These are phyloP conservation scores for Capromys pilorides DNA, from an alignment of 2,797 vertebrate species.

Conservation along the genomic window DNA sequence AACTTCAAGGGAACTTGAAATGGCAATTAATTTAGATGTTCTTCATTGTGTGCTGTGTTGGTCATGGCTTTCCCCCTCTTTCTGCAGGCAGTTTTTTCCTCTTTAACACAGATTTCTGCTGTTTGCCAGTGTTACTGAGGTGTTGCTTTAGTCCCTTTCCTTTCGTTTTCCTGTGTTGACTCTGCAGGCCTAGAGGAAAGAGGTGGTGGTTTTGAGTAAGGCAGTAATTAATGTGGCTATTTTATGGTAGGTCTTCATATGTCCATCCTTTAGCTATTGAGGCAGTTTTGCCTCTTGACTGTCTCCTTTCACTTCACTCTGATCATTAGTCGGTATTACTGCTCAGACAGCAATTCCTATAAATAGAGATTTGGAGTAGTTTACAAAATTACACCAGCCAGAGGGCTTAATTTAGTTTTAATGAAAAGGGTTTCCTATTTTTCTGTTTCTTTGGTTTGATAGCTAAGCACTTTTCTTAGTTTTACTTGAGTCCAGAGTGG, in stretches of 20 bases:
- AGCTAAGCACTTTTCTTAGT: constrained; percentile 58
- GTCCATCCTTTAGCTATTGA: background rate
- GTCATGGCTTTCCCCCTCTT: background rate
- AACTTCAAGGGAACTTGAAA: background rate
- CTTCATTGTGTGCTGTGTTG: background rate
- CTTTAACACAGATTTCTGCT: background rate
- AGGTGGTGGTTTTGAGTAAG: background rate
- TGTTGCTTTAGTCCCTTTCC: constrained; percentile 5
- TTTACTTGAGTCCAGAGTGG: background rate
- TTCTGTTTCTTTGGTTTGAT: constrained; percentile 58
- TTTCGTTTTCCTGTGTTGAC: background rate
- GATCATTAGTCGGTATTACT: constrained; percentile 62
- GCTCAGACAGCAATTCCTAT: constrained; percentile 69
- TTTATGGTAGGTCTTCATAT: constrained; percentile 20
- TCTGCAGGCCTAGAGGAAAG: background rate
- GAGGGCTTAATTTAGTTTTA: constrained; percentile 70
- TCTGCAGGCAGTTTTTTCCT: background rate
- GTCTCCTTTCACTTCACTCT: constrained; percentile 7
- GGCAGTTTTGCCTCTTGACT: background rate
- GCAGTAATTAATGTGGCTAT: background rate
- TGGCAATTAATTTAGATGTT: background rate
- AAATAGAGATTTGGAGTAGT: constrained; percentile 74
- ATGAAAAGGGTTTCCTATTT: constrained; percentile 67
- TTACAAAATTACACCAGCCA: constrained; percentile 66
- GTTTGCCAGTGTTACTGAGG: background rate